Base-by-base conservation (phyloP, 2,888 invertebrate genomes). In the Dastarcus helophoroides region DNA sequence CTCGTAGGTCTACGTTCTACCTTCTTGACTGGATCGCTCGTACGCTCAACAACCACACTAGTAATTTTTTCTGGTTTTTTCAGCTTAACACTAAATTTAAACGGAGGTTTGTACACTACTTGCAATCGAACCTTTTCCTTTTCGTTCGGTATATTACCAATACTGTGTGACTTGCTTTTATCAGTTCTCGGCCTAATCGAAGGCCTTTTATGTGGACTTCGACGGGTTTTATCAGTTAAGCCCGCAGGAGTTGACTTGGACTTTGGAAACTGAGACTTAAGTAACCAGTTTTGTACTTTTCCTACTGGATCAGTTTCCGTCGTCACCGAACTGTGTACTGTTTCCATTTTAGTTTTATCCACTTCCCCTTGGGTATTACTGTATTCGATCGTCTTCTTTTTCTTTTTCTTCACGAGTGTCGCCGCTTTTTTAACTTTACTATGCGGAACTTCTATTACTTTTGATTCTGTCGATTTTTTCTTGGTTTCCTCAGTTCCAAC, bases 31-130 rank as follows among this genome's bases (percentile, higher is more conserved):
- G 47, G 68, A 35, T 67, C 68, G 19, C 67, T 64, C 11, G 68
- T 64, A 44, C 68, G 68, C 38, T 75, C 75, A 16, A 74, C 64
- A 29, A 71, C 68, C 3, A 71, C 69, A 60, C 69, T 69, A 7
- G 67, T 71, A n/a, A n/a, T n/a, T 55, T 79, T 79, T 40, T 79
- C 79, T 31, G 77, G 74, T 50, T 77, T 79, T 35, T 76, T 70
- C 39, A 86, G 69, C 53, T 82, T 81, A 31, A 86, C 71, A 56
- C 83, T 84, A 59, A 86, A 85, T 50, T 83, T 80, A 61, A 86
- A 86, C 7, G 86, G 86, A 29, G 86, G 85, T 54, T 85, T 85
- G 57, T 84, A 86, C 14, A 86, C 81, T 17, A 86, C 85, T 59
- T 86, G 86, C 12, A 86, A 63, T 41, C 82, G 73, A 7, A 85